Evolutionary conservation across 2,113 vertebrate genomes (phyloP), one percentile per base, ranked within the genome.

Genomic region (Polypterus senegalus): DNA sequence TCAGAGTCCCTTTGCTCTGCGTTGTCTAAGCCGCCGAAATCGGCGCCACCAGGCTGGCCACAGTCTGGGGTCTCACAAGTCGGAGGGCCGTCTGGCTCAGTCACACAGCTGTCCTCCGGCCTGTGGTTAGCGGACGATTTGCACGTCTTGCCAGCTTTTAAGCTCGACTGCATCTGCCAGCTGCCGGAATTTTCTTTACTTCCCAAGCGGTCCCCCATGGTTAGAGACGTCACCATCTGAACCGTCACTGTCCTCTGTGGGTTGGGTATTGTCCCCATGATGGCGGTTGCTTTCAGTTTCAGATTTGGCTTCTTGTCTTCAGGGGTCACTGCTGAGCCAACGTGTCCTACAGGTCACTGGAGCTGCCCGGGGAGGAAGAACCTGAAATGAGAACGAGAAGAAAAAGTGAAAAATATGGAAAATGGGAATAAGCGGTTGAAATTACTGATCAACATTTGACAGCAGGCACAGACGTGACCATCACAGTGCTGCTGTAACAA

Each of bases 221-320:
- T 74, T 61, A 88, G 70, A 73, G 82, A 54, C 66, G 87, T 69
- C 56, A 82, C 80, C 74, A 87, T 77, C 62, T 91, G 83, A 72
- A 86, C 80, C 57, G 87, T 88, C 56, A 88, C 81, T 58, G 90
- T 84, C 74, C 88, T 86, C 76, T 91, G 86, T 71, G 91, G 85
- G 74, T 92, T 90, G 59, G 91, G 89, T 75, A 93, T 90, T 77
- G 92, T 96, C 70, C 79, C 87, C 86, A 91, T 89, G 27, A 27
- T 27, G 27, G 27, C 27, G 2, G 27, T 27, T 27, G 27, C 27
- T 27, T 27, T 27, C 27, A 27, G 27, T 27, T 27, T 27, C 27
- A 27, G 27, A 27, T 27, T 27, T 27, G 27, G 27, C 27, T 27
- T 27, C 27, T 27, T 27, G 27, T 27, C 27, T 27, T 27, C 27